Conservation (phyloP, 1,140 invertebrate genomes). For the Phocides pigmalion region DNA sequence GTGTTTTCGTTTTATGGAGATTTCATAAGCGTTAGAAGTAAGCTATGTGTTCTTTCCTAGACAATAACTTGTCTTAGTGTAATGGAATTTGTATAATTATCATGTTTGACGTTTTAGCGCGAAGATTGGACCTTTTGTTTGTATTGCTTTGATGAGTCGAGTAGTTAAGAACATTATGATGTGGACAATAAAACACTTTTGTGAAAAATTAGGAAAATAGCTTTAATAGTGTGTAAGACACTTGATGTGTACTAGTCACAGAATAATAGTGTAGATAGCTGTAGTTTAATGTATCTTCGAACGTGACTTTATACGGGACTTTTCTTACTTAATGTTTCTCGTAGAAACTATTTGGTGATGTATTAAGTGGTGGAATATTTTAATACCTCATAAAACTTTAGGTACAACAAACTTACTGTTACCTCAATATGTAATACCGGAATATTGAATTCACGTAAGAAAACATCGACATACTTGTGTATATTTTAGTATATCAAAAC, state of each 20-base stretch:
- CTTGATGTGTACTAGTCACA: constrained; percentile 25
- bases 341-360: too few relatives aligned
- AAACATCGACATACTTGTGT: too few relatives aligned
- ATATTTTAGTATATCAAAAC: too few relatives aligned
- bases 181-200: constrained; percentile 34
- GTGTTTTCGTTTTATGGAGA: constrained; percentile 5
- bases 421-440: too few relatives aligned
- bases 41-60: constrained; percentile 34
- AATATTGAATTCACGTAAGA: too few relatives aligned
- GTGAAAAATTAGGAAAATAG: constrained; percentile 69
- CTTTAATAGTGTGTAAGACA: constrained; percentile 78
- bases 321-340: too few relatives aligned
- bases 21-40: constrained; percentile 15
- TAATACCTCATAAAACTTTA: too few relatives aligned
- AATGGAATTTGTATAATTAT: neutral
- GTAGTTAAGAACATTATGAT: neutral
- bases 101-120: neutral
- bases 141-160: neutral
- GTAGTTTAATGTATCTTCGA: constrained; percentile 11
- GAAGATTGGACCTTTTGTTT: constrained; percentile 3
- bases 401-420: too few relatives aligned
- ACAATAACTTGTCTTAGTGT: constrained; percentile 29
- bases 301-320: too few relatives aligned
- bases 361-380: too few relatives aligned
- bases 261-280: constrained; percentile 30